Percentiles rank a stretch among this genome's conserved stretches.
Evolutionary conservation across 2,113 vertebrate genomes (phyloP).

Genomic region (Osmerus eperlanus): DNA sequence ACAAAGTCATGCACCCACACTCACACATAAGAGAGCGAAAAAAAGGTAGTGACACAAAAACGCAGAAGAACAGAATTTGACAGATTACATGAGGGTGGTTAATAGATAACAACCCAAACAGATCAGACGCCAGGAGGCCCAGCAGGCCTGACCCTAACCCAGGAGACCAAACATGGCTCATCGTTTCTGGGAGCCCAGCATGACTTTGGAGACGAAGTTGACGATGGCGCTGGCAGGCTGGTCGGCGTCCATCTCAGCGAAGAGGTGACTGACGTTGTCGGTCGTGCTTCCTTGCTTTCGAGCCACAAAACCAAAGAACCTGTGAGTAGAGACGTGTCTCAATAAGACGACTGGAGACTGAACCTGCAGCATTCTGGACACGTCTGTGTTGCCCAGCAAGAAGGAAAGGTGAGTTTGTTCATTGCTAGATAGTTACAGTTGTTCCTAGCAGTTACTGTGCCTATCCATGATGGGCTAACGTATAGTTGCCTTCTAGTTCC

Average conservation of each 20-base stretch:
- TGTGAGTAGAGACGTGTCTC: constrained; percentile 42
- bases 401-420: too few relatives aligned
- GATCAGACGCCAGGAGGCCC: constrained; percentile 13
- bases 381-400: too few relatives aligned
- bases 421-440: too few relatives aligned
- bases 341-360: too few relatives aligned
- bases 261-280: constrained; percentile 97
- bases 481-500: too few relatives aligned
- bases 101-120: constrained; percentile 42
- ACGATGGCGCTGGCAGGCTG: constrained; percentile 95
- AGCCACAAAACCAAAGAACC: constrained; percentile 96
- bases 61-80: constrained; percentile 36
- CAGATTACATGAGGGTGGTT: constrained; percentile 36
- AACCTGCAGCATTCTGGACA: too few relatives aligned
- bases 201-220: constrained; percentile 94
- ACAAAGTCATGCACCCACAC: constrained; percentile 25
- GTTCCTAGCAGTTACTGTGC: too few relatives aligned
- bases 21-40: constrained; percentile 31
- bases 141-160: constrained; percentile 4
- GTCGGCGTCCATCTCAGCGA: constrained; percentile 91
- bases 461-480: too few relatives aligned
- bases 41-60: constrained; percentile 33
- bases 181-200: constrained; percentile 89
- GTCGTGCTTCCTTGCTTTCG: constrained; percentile 97
- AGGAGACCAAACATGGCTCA: constrained; percentile 61